phyloP scores from a whole-genome alignment of 2,797 vertebrate genomes.

The Choloepus didactylus region DNA sequence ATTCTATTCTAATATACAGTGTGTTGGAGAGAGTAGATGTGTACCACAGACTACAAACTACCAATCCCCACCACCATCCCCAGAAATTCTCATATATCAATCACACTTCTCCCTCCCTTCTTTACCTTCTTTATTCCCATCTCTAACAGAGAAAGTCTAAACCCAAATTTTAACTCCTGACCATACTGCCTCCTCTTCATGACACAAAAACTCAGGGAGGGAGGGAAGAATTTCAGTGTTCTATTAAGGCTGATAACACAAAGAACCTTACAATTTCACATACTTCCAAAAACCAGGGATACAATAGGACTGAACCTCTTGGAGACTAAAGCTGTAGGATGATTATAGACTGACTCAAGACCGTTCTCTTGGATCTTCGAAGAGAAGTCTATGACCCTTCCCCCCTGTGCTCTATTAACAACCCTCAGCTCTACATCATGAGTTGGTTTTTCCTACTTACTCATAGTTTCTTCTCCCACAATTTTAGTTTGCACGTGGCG shows the following conservation, averaged over 20 bases:
- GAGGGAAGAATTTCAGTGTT: constrained; percentile 10
- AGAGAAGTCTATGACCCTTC: not conserved
- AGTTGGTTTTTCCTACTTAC: not conserved
- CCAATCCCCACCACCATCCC: not conserved
- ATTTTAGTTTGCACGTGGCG: not conserved
- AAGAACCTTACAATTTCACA: not conserved
- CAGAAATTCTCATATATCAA: not conserved
- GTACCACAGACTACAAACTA: not conserved
- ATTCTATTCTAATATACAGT: not conserved
- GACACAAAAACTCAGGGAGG: not conserved
- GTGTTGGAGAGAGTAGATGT: not conserved
- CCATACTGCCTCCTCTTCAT: not conserved
- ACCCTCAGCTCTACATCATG: not conserved
- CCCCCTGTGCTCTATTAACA: not conserved
- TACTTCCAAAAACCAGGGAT: not conserved
- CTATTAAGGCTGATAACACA: not conserved
- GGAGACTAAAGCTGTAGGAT: not conserved
- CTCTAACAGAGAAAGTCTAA: constrained; percentile 3
- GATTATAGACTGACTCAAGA: not conserved
- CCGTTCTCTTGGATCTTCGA: not conserved
- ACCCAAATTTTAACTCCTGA: not conserved
- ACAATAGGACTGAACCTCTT: not conserved
- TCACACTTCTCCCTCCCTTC: not conserved
- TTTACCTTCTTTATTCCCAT: constrained; percentile 1
- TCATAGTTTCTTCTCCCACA: not conserved